A percentile compares a stretch with the other conserved stretches of the same genome.
These are phyloP conservation scores for Zapornia atra DNA, from an alignment of 2,113 vertebrate species.

Conservation along the genomic window DNA sequence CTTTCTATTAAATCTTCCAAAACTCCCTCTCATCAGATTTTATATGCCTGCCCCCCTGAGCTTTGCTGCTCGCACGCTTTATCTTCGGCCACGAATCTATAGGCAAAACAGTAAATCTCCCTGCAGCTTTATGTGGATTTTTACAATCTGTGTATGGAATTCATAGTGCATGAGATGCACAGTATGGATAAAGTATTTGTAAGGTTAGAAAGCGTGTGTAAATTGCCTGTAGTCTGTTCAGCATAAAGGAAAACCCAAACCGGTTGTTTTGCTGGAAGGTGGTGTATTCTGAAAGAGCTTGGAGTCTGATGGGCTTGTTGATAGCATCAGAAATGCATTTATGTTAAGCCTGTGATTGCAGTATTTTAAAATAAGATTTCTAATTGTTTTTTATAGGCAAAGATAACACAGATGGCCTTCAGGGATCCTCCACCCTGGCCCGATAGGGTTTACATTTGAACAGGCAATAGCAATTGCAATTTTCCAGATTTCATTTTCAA, in stretches of 20 bases:
- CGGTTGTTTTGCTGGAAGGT: neutral
- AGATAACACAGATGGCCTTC: neutral
- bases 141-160: neutral
- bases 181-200: neutral
- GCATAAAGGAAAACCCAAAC: neutral
- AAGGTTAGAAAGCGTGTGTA: neutral
- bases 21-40: neutral
- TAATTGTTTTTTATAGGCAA: neutral
- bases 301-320: neutral
- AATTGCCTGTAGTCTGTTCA: neutral
- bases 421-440: neutral
- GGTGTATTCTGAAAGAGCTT: conserved; percentile 2
- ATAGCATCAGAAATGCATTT: conserved; percentile 4
- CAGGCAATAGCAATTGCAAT: neutral
- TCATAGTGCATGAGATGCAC: neutral
- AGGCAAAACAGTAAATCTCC: neutral
- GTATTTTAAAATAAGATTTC: conserved; percentile 10
- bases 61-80: neutral
- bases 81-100: neutral
- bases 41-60: neutral
- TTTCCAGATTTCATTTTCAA: conserved; percentile 18
- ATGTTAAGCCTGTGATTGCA: conserved; percentile 16
- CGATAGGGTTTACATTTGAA: neutral
- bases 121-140: neutral
- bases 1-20: neutral